Evolutionary conservation across 2,113 vertebrate species (phyloP).

Genomic region (Diadophis punctatus): DNA sequence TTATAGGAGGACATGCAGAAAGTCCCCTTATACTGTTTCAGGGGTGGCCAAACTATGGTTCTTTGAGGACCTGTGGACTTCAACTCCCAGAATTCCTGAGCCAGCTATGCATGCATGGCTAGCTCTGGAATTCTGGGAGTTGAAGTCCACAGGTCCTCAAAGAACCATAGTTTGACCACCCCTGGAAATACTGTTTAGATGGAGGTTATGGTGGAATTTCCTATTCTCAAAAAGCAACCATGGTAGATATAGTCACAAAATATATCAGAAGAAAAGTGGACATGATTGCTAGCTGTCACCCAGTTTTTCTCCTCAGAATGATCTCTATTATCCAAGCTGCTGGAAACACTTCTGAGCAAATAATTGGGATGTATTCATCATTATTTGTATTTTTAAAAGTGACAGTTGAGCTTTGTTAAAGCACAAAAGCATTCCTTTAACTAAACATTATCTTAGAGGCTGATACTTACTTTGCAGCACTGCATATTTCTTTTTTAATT

Average conservation of each 20-base stretch:
- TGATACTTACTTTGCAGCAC: neutral
- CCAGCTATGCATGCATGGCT: no score
- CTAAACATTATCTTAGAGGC: neutral
- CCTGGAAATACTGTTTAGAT: neutral
- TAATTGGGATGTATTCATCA: neutral
- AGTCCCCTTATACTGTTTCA: neutral
- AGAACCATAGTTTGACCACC: no score
- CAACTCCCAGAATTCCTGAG: no score
- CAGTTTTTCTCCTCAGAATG: neutral
- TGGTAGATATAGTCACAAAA: neutral
- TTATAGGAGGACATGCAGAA: no score
- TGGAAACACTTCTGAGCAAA: neutral
- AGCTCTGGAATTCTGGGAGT: no score
- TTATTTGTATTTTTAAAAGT: neutral
- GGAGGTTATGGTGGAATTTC: neutral
- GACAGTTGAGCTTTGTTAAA: neutral
- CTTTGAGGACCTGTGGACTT: no score
- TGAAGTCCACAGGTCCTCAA: no score
- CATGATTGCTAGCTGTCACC: neutral
- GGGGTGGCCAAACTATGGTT: no score
- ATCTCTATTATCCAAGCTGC: neutral
- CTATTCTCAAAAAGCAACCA: neutral
- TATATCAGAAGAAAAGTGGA: neutral
- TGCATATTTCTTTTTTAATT: neutral
- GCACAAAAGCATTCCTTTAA: neutral